A percentile compares a stretch with the other conserved stretches of the same genome.
These are phyloP conservation scores for Diarsia mendica DNA, from an alignment of 2,888 invertebrate species.

Conservation along the genomic window DNA sequence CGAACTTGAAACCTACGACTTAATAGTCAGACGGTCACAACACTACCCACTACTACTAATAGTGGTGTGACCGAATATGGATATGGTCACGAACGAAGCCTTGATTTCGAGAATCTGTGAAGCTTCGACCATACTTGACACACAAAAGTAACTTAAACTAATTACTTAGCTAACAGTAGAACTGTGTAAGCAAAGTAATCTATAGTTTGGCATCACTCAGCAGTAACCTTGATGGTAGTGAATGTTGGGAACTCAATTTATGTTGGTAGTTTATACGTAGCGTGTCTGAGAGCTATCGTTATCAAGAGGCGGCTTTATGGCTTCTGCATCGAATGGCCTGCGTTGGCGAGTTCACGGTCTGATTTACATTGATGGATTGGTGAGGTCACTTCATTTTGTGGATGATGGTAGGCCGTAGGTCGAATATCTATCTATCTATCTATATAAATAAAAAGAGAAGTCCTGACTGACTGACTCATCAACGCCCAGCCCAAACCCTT, in stretches of 20 bases:
- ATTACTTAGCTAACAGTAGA: not conserved
- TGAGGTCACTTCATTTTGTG: slow-evolving; percentile 11
- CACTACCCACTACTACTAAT: too few species aligned
- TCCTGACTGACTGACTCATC: too few species aligned
- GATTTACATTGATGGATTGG: slow-evolving; percentile 30
- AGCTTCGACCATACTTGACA: not conserved
- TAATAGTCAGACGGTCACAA: too few species aligned
- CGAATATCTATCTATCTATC: too few species aligned
- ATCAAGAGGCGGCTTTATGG: slow-evolving; percentile 38
- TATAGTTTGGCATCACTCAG: slow-evolving; percentile 23
- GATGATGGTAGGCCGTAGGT: not conserved
- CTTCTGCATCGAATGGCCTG: slow-evolving; percentile 28
- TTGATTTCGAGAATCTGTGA: not conserved
- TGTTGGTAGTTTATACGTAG: slow-evolving; percentile 34
- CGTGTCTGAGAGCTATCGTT: slow-evolving; percentile 44
- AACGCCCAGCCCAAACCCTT: too few species aligned
- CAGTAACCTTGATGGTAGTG: slow-evolving; percentile 14
- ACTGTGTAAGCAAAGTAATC: not conserved
- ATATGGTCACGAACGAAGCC: not conserved
- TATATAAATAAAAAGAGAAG: too few species aligned
- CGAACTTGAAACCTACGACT: too few species aligned
- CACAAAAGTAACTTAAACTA: not conserved
- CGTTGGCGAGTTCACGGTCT: slow-evolving; percentile 17
- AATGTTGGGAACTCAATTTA: slow-evolving; percentile 42
- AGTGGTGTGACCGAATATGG: too few species aligned